Conservation (phyloP, 2,888 invertebrate genomes). For the Syrista parreyssii region DNA sequence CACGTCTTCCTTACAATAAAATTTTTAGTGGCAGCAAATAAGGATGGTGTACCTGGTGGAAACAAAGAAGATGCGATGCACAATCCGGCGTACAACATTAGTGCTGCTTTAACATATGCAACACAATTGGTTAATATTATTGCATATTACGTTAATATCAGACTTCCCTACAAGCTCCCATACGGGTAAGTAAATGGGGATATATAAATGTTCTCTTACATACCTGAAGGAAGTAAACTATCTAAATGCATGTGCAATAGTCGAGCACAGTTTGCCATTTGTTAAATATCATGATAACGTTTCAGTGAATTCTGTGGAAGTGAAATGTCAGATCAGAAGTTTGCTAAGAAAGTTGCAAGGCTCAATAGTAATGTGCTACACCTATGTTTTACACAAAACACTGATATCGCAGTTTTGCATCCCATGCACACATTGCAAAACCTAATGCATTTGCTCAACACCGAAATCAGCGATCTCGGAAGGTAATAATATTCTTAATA, state of each 20-base stretch:
- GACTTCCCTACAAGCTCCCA: constrained; percentile 80
- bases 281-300: constrained; percentile 47
- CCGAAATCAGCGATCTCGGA: constrained; percentile 77
- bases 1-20: not conserved
- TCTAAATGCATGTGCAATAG: not conserved
- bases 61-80: constrained; percentile 71
- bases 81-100: constrained; percentile 79
- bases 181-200: constrained; percentile 69
- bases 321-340: constrained; percentile 78
- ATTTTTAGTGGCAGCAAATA: constrained; percentile 70
- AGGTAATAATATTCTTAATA: constrained; percentile 67
- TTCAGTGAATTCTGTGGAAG: constrained; percentile 84
- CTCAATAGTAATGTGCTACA: constrained; percentile 84
- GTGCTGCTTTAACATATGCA: constrained; percentile 86
- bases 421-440: constrained; percentile 80
- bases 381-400: constrained; percentile 82
- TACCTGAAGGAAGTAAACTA: not conserved
- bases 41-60: constrained; percentile 67
- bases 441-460: constrained; percentile 76
- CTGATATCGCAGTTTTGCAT: constrained; percentile 73
- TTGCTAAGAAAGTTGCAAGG: constrained; percentile 79
- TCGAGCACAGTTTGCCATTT: not conserved
- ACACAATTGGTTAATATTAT: constrained; percentile 86
- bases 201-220: not conserved
- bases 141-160: constrained; percentile 84